Evolutionary conservation across 2,797 vertebrate species (phyloP).

Genomic region (Halcyon leucocephala): DNA sequence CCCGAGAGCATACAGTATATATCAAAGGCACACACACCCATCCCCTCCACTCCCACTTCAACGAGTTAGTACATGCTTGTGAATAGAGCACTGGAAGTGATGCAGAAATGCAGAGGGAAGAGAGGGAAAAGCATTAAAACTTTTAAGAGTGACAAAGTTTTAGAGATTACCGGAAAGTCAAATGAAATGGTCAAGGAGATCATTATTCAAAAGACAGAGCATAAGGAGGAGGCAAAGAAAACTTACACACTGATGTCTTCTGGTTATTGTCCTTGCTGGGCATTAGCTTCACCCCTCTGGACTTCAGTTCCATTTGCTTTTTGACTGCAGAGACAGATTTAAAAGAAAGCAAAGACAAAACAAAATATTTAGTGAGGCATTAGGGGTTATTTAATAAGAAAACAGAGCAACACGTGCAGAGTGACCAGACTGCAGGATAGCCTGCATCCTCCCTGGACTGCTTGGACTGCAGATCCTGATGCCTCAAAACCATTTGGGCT

Average conservation of each 20-base stretch:
- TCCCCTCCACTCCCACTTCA: not conserved
- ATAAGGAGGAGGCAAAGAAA: not conserved
- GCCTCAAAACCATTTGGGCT: not conserved
- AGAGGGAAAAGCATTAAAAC: slow-evolving; percentile 24
- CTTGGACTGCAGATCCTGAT: fast-evolving
- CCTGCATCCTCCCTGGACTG: fast-evolving
- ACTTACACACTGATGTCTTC: slow-evolving; percentile 99
- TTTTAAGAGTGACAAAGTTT: not conserved
- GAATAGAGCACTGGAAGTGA: slow-evolving; percentile 56
- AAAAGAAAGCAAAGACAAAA: not conserved
- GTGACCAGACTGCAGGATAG: fast-evolving
- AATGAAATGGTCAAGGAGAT: slow-evolving; percentile 56
- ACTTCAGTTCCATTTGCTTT: slow-evolving; percentile 98
- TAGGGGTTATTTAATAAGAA: not conserved
- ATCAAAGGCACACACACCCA: not conserved
- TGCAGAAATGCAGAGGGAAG: slow-evolving; percentile 61
- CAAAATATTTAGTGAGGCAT: not conserved
- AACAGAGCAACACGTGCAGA: fast-evolving
- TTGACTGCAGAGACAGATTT: slow-evolving; percentile 86
- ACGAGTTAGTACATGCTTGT: slow-evolving; percentile 48
- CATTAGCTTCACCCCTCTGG: slow-evolving; percentile 96
- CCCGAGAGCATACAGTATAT: not conserved
- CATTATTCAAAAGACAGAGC: not conserved
- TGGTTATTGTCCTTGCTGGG: slow-evolving; percentile 98
- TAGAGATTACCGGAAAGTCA: slow-evolving; percentile 24